Conservation (phyloP, 2,888 invertebrate species). For the Aplocera efformata region DNA sequence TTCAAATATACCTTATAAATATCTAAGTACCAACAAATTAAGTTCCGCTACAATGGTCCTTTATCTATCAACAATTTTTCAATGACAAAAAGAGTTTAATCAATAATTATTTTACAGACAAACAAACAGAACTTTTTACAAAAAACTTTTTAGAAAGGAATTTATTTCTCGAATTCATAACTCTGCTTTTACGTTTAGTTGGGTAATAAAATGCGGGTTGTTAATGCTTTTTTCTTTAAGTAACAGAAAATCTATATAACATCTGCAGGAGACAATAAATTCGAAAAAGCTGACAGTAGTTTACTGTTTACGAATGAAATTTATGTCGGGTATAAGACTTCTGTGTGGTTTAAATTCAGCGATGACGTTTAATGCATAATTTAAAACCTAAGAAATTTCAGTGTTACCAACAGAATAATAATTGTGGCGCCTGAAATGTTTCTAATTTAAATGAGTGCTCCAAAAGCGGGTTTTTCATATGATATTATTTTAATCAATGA, state of each 20-base stretch:
- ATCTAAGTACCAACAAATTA: neutral
- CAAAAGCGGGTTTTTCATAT: no score
- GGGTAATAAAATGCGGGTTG: slow-evolving; percentile 7
- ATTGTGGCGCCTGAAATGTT: no score
- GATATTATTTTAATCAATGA: no score
- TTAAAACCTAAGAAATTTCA: no score
- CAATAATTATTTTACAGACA: slow-evolving; percentile 7
- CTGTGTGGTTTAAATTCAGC: no score
- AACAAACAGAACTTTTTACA: no score
- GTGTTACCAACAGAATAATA: no score
- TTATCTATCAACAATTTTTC: slow-evolving; percentile 5
- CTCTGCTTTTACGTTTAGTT: neutral
- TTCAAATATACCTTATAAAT: slow-evolving; percentile 6
- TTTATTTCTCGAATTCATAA: neutral
- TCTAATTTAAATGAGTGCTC: no score
- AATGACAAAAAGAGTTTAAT: slow-evolving; percentile 1
- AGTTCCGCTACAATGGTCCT: neutral
- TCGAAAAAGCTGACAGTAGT: neutral
- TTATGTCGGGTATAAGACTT: no score
- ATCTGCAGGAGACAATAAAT: neutral
- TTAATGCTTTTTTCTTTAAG: neutral
- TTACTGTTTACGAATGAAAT: no score
- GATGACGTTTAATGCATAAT: neutral
- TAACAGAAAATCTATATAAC: neutral
- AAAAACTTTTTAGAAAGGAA: neutral